Percentiles rank a stretch among this genome's conserved stretches.
Evolutionary conservation across 2,888 invertebrate genomes (phyloP).

Genomic region (Trissolcus japonicus): DNA sequence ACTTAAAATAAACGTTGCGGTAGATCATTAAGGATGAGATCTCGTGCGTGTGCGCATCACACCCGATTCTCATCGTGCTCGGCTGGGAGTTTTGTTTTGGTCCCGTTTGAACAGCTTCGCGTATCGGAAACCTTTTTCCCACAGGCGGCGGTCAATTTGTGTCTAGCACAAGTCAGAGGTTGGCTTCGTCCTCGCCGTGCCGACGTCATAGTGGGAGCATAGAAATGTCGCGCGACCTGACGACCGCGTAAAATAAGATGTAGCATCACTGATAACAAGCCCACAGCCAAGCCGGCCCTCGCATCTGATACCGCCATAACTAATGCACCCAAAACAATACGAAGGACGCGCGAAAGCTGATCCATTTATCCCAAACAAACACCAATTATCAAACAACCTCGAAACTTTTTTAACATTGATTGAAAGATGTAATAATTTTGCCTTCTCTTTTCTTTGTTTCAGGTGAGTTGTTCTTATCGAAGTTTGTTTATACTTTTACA

Average conservation of each 20-base stretch:
- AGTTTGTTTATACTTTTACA: no score
- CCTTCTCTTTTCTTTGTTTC: no score
- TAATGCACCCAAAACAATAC: slow-evolving; percentile 11
- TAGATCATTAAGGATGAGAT: slow-evolving; percentile 19
- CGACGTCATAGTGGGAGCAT: slow-evolving; percentile 75
- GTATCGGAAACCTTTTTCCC: slow-evolving; percentile 45
- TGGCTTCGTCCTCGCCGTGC: slow-evolving; percentile 67
- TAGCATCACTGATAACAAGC: slow-evolving; percentile 74
- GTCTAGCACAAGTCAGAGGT: slow-evolving; percentile 73
- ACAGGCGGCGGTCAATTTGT: slow-evolving; percentile 73
- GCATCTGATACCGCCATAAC: slow-evolving; percentile 37
- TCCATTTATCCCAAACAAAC: neutral
- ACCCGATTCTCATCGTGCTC: slow-evolving; percentile 14
- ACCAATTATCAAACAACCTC: neutral
- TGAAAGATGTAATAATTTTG: no score
- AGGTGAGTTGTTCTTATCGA: no score
- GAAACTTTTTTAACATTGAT: no score
- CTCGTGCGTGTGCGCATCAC: slow-evolving; percentile 21
- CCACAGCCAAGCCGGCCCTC: slow-evolving; percentile 20
- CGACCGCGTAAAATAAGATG: slow-evolving; percentile 76
- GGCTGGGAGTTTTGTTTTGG: no score
- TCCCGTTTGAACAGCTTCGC: slow-evolving; percentile 20
- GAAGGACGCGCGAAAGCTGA: neutral
- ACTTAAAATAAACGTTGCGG: neutral
- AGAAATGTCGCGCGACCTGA: slow-evolving; percentile 74